Conservation (phyloP, 2,113 vertebrate species). For the Kryptolebias marmoratus region DNA sequence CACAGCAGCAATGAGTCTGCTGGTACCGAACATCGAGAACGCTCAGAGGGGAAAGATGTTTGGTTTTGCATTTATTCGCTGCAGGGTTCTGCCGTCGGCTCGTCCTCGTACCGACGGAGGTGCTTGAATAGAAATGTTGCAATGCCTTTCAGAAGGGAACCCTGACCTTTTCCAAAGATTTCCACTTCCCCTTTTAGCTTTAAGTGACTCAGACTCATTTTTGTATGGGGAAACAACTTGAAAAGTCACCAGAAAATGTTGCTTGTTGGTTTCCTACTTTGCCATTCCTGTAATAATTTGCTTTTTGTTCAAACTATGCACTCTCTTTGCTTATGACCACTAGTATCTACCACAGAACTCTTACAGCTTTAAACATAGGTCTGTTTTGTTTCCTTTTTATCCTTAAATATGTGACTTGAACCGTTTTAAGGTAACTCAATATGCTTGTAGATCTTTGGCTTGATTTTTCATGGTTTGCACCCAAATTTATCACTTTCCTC, state of each 20-base stretch:
- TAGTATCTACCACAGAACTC: slow-evolving; percentile 88
- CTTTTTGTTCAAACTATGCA: slow-evolving; percentile 80
- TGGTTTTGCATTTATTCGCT: slow-evolving; percentile 52
- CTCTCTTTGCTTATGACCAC: slow-evolving; percentile 86
- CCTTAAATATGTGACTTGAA: slow-evolving; percentile 86
- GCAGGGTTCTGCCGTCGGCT: slow-evolving; percentile 46
- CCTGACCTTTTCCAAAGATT: slow-evolving; percentile 58
- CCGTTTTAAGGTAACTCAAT: slow-evolving; percentile 79
- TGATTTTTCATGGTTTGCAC: slow-evolving; percentile 62
- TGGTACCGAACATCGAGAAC: slow-evolving; percentile 34
- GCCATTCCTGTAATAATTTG: slow-evolving; percentile 68
- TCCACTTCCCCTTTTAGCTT: slow-evolving; percentile 50
- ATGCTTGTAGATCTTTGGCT: slow-evolving; percentile 66
- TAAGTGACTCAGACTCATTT: slow-evolving; percentile 39
- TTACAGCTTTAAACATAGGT: slow-evolving; percentile 81
- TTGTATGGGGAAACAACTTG: slow-evolving; percentile 45
- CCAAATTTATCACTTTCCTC: slow-evolving; percentile 63
- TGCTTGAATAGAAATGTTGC: slow-evolving; percentile 32
- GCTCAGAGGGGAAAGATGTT: slow-evolving; percentile 26
- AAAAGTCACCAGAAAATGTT: slow-evolving; percentile 40
- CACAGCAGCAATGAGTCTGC: slow-evolving; percentile 20
- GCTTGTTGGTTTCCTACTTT: slow-evolving; percentile 55
- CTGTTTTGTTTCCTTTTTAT: slow-evolving; percentile 60
- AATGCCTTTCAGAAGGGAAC: slow-evolving; percentile 41
- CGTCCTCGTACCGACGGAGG: slow-evolving; percentile 48